A percentile compares a stretch with the other conserved stretches of the same genome.
These are phyloP conservation scores for Halcyon smyrnensis DNA, from an alignment of 2,797 vertebrate species.

Conservation along the genomic window DNA sequence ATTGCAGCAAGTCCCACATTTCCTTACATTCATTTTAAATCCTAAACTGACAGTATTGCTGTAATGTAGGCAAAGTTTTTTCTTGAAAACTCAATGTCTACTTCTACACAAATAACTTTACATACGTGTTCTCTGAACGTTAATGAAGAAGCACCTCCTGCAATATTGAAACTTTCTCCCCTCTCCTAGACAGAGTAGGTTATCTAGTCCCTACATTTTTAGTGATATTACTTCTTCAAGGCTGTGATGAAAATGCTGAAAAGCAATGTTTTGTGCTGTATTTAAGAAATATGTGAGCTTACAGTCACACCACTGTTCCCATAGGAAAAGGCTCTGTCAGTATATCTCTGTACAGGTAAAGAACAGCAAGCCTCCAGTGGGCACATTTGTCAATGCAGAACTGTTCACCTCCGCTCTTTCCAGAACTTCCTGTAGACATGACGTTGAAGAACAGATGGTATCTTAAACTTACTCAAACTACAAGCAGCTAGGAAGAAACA, in stretches of 20 bases:
- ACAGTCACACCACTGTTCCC: not conserved
- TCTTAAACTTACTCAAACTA: not conserved
- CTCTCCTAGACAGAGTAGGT: not conserved
- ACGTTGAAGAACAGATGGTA: not conserved
- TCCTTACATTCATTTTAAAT: not conserved
- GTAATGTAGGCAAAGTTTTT: not conserved
- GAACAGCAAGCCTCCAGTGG: not conserved
- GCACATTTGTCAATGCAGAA: not conserved
- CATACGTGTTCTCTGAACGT: not conserved
- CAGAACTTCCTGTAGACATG: not conserved
- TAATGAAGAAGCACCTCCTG: not conserved
- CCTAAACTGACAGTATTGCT: not conserved
- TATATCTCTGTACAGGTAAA: not conserved
- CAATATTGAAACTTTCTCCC: not conserved
- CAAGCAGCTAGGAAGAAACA: not conserved
- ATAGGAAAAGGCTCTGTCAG: not conserved
- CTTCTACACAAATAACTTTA: not conserved
- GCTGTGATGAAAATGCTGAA: not conserved
- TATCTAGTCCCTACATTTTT: not conserved
- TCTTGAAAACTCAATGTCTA: not conserved
- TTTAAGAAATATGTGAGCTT: not conserved
- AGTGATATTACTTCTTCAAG: not conserved
- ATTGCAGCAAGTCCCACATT: not conserved
- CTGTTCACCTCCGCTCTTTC: not conserved
- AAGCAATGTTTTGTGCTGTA: not conserved